Evolutionary conservation across 2,113 vertebrate species (phyloP).

Genomic region (Ptilonorhynchus violaceus): DNA sequence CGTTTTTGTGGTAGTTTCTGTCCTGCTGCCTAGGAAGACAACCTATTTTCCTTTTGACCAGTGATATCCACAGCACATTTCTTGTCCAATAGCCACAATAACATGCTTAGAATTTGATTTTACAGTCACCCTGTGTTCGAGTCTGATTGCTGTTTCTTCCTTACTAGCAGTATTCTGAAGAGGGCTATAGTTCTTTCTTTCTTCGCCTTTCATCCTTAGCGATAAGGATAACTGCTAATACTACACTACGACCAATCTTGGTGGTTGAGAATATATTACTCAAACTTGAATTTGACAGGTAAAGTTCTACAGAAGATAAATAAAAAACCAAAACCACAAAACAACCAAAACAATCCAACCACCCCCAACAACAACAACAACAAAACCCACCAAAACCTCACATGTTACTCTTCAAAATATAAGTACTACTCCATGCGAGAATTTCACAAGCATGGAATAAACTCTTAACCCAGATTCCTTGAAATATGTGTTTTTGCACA

Average conservation of each 20-base stretch:
- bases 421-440: not conserved
- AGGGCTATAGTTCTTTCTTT: not conserved
- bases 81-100: not conserved
- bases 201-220: not conserved
- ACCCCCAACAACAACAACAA: not conserved
- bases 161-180: not conserved
- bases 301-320: not conserved
- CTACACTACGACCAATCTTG: not conserved
- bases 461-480: not conserved
- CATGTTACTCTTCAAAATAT: not conserved
- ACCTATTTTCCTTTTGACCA: not conserved
- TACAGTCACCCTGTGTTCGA: not conserved
- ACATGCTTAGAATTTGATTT: not conserved
- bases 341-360: too few species aligned
- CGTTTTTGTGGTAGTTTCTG: not conserved
- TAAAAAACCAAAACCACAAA: not conserved
- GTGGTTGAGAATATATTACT: not conserved
- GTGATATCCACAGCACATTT: not conserved
- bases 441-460: not conserved
- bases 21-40: not conserved
- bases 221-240: not conserved
- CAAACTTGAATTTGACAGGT: not conserved
- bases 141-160: not conserved
- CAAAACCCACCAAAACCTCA: fast-evolving
- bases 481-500: not conserved